These are phyloP conservation scores for Urocolius indicus DNA, from an alignment of 2,113 vertebrate species.

Conservation along the genomic window DNA sequence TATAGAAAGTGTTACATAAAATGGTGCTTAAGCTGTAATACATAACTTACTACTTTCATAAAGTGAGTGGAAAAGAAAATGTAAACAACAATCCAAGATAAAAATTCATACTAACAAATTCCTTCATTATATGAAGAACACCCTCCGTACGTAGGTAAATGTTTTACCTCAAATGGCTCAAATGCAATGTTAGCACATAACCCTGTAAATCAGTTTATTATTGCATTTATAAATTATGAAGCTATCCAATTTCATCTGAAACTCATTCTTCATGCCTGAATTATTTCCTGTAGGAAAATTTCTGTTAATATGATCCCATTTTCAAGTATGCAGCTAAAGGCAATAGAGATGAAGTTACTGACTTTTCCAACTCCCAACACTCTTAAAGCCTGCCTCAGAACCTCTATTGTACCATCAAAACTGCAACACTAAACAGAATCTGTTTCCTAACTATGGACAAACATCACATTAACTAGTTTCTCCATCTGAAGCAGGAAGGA, in stretches of 20 bases:
- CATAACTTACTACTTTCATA: neutral
- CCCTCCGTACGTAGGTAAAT: neutral
- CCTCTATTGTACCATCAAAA: neutral
- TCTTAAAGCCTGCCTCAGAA: neutral
- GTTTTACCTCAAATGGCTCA: neutral
- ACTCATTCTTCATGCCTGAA: neutral
- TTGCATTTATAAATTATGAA: neutral
- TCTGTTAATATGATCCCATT: neutral
- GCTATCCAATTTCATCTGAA: neutral
- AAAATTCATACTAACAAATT: neutral
- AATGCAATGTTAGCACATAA: neutral
- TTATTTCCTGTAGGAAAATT: neutral
- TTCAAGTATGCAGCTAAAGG: neutral
- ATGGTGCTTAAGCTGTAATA: neutral
- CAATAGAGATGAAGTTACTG: neutral
- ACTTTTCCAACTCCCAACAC: neutral
- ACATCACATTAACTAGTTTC: neutral
- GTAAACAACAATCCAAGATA: neutral
- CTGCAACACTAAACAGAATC: neutral
- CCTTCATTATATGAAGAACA: neutral
- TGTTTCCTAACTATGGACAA: neutral
- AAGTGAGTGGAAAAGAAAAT: neutral
- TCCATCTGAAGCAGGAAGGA: neutral
- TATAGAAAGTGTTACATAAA: neutral
- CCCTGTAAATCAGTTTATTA: neutral